Evolutionary conservation across 2,113 vertebrate genomes (phyloP), one percentile per base, ranked within the genome.

Genomic region (Seriola rivoliana): DNA sequence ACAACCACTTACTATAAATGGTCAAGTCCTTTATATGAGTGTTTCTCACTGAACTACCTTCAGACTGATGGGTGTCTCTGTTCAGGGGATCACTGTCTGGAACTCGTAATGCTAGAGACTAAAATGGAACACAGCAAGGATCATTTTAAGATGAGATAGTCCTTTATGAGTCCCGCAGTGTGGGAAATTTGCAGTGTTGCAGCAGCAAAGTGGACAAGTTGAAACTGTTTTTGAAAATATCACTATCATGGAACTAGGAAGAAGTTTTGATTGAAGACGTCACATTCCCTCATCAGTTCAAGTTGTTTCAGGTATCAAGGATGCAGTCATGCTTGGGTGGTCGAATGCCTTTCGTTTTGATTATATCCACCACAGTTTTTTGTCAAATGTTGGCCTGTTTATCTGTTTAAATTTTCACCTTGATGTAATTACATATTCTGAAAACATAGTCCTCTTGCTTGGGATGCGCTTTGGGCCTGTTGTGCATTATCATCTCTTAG

Each of bases 401-500:
- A 55, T 71, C 13, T 11, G 50, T 68, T 6, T 65, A 54, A 64
- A 16, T 32, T 36, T 71, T 36, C 32, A n/a, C 59, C 14, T 25
- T 64, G 36, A 74, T 75, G 16, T 57, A 75, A 64, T 54, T 57
- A 50, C 38, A 52, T 36, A 29, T 21, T 36, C 54, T 55, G 6
- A 69, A 76, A 65, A 44, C 16, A 25, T 17, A 36, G 13, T 70
- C 57, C 67, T 67, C 63, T 67, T 79, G 74, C 66, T 76, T 65
- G 9, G 1, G 12, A 54, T 65, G 72, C 71, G 75, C 65, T 82
- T 60, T 57, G 21, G 21, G 57, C 50, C 67, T 67, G 58, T 48
- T 29, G 52, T 25, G 12, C 46, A 84, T 86, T 63, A 68, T 79
- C 34, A 60, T 78, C 8, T 62, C 25, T 57, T 64, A 81, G 73